phyloP scores from a whole-genome alignment of 2,888 invertebrate species.

The Dilophus febrilis region DNA sequence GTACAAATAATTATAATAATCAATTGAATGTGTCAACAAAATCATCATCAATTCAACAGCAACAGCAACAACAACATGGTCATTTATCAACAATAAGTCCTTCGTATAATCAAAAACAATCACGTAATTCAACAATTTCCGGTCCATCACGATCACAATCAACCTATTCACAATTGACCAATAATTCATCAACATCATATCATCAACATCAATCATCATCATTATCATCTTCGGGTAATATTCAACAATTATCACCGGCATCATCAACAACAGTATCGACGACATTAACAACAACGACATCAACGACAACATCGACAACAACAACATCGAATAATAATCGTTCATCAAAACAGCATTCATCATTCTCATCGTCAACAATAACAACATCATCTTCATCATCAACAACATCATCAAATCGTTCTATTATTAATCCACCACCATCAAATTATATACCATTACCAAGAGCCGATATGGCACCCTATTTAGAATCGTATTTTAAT shows the following conservation, averaged over 20 bases:
- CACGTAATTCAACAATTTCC: constrained; percentile 16
- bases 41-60: constrained; percentile 28
- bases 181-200: not conserved
- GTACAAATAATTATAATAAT: constrained; percentile 10
- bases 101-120: constrained; percentile 25
- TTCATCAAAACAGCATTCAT: not conserved
- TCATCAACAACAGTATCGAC: not conserved
- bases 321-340: constrained; percentile 15
- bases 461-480: constrained; percentile 52
- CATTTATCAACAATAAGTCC: constrained; percentile 27
- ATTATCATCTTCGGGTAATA: constrained; percentile 8
- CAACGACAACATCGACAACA: constrained; percentile 6
- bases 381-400: too few relatives aligned
- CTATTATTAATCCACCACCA: constrained; percentile 5
- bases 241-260: constrained; percentile 21
- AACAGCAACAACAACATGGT: constrained; percentile 36
- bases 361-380: constrained; percentile 5
- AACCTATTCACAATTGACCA: constrained; percentile 8
- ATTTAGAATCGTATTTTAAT: constrained; percentile 50
- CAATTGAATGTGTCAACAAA: not conserved
- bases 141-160: constrained; percentile 9
- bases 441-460: constrained; percentile 35
- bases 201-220: constrained; percentile 4
- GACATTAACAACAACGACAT: constrained; percentile 3
- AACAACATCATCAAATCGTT: too few relatives aligned